Conservation (phyloP, 2,113 vertebrate species). For the Poecilia latipinna region DNA sequence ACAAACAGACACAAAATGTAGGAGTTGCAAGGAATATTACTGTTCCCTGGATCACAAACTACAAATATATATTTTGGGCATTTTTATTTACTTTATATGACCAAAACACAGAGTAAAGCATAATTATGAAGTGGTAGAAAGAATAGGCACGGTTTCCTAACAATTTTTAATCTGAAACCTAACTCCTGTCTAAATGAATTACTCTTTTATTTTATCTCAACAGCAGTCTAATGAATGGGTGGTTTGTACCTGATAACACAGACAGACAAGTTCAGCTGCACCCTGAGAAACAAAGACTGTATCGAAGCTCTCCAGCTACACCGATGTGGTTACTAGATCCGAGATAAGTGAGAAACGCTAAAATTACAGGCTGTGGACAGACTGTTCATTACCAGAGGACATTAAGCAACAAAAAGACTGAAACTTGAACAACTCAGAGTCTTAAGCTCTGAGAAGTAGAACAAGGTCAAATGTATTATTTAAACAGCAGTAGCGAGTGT, state of each 20-base stretch:
- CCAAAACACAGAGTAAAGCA: not conserved
- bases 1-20: not conserved
- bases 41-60: not conserved
- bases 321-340: not conserved
- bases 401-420: not conserved
- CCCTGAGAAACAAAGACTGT: too few species aligned
- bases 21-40: not conserved
- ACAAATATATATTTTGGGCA: not conserved
- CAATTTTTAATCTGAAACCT: too few species aligned
- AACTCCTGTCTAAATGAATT: not conserved
- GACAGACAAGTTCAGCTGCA: too few species aligned
- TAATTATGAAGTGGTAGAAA: not conserved
- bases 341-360: not conserved
- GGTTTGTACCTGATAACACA: not conserved
- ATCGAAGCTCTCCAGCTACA: slow-evolving; percentile 1
- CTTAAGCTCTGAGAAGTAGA: not conserved
- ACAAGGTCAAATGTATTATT: not conserved
- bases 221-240: not conserved
- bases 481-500: too few species aligned
- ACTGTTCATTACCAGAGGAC: not conserved
- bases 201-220: not conserved
- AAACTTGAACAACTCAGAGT: not conserved
- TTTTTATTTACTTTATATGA: not conserved
- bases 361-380: not conserved
- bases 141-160: not conserved